A percentile compares a stretch with the other conserved stretches of the same genome.
Evolutionary conservation across 2,797 vertebrate species (phyloP).

Genomic region (Falco peregrinus): DNA sequence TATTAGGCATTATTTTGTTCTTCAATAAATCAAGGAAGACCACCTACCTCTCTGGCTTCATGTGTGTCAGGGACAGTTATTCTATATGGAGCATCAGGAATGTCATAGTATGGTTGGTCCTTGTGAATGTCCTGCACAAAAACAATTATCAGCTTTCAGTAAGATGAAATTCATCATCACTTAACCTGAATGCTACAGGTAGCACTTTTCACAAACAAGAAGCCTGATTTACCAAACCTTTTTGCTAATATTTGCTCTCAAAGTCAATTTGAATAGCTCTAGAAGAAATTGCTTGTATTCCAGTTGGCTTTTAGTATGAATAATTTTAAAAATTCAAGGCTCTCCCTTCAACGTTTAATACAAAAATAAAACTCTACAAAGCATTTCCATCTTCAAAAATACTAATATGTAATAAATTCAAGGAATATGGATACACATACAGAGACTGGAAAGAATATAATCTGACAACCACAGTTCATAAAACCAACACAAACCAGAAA

Average conservation of each 20-base stretch:
- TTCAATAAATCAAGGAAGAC: neutral
- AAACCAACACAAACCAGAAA: neutral
- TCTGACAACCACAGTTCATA: neutral
- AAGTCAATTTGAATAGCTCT: neutral
- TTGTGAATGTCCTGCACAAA: conserved; percentile 94
- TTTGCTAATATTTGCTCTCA: neutral
- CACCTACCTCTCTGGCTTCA: conserved; percentile 91
- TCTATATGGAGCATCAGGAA: conserved; percentile 93
- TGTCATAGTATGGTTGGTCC: conserved; percentile 97
- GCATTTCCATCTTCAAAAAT: neutral
- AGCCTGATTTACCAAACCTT: neutral
- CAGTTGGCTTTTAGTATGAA: neutral
- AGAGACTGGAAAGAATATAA: neutral
- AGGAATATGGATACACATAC: neutral
- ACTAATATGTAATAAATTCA: neutral
- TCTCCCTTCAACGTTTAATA: neutral
- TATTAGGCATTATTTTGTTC: neutral
- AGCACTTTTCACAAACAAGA: neutral
- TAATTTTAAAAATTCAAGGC: neutral
- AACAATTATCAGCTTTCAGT: neutral
- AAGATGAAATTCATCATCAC: neutral
- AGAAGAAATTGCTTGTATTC: neutral
- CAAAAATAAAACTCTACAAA: neutral
- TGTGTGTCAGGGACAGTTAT: conserved; percentile 97
- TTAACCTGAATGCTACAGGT: neutral